Evolutionary conservation across 2,797 vertebrate species (phyloP).

Genomic region (Melanogrammus aeglefinus): DNA sequence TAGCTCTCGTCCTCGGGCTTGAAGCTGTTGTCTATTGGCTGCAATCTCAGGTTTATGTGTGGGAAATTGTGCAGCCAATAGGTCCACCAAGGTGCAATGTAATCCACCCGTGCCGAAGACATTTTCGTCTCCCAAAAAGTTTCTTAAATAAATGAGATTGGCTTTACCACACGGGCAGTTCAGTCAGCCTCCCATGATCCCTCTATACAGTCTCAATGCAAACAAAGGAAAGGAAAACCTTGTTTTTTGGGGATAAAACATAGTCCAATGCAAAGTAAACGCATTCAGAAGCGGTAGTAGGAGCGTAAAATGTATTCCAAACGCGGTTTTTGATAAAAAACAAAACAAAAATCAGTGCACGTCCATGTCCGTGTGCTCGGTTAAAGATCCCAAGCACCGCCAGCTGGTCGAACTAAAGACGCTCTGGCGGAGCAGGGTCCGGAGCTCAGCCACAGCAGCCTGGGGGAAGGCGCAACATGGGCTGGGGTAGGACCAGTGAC

Average conservation of each 20-base stretch:
- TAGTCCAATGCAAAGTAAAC: neutral
- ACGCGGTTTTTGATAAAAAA: neutral
- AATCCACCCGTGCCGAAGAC: conserved; percentile 77
- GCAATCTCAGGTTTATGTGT: conserved; percentile 81
- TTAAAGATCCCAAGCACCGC: neutral
- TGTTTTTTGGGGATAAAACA: conserved; percentile 12
- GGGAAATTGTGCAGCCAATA: conserved; percentile 89
- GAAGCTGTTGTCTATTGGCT: conserved; percentile 78
- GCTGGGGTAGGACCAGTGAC: neutral
- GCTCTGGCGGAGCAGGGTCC: too few species aligned
- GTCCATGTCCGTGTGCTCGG: neutral
- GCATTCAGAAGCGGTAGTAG: neutral
- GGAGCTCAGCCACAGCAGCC: neutral
- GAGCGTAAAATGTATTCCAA: neutral
- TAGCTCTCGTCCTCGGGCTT: conserved; percentile 80
- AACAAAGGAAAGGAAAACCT: conserved; percentile 61
- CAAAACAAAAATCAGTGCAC: neutral
- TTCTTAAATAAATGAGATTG: conserved; percentile 44
- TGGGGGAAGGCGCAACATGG: neutral
- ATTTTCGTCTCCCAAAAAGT: conserved; percentile 59
- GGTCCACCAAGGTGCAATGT: conserved; percentile 88
- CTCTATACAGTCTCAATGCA: conserved; percentile 60
- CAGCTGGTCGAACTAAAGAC: too few species aligned
- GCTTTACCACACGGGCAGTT: conserved; percentile 20
- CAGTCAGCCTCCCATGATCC: conserved; percentile 37